Percentiles rank a stretch among this genome's conserved stretches.
These are phyloP conservation scores for Ochropleura leucogaster DNA, from an alignment of 2,888 invertebrate genomes.

Conservation along the genomic window DNA sequence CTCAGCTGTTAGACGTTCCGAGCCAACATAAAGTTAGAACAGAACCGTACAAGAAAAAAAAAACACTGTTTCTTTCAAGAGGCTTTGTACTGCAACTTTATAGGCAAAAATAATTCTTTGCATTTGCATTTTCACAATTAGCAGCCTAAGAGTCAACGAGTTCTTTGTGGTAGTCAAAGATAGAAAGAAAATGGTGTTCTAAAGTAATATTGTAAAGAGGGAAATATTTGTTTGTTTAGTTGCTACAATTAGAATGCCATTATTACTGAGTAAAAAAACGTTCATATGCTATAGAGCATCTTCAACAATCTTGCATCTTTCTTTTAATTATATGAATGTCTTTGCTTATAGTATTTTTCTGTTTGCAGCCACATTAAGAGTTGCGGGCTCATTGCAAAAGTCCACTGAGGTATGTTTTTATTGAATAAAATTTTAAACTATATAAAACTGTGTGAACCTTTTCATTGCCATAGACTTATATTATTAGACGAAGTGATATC, in stretches of 20 bases:
- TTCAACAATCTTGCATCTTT: neutral
- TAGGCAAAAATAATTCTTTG: neutral
- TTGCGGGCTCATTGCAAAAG: constrained; percentile 97
- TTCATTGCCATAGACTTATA: neutral
- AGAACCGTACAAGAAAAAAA: neutral
- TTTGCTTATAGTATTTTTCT: neutral
- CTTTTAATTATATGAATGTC: no score
- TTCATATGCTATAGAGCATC: no score
- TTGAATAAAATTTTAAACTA: neutral
- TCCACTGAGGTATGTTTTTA: constrained; percentile 96
- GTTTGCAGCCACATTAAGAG: constrained; percentile 95
- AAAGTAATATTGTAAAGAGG: no score
- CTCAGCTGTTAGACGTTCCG: no score
- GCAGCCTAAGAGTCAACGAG: neutral
- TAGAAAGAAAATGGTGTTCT: neutral
- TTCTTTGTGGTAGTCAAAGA: neutral
- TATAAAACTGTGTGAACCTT: neutral
- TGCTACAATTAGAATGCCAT: no score
- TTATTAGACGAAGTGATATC: no score
- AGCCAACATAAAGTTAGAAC: no score
- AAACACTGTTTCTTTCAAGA: neutral
- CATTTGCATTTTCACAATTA: neutral
- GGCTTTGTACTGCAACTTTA: neutral
- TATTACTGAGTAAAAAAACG: no score
- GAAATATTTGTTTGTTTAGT: no score